Base-by-base conservation (phyloP, 2,888 invertebrate species). In the Heteromyza rotundicornis region DNA sequence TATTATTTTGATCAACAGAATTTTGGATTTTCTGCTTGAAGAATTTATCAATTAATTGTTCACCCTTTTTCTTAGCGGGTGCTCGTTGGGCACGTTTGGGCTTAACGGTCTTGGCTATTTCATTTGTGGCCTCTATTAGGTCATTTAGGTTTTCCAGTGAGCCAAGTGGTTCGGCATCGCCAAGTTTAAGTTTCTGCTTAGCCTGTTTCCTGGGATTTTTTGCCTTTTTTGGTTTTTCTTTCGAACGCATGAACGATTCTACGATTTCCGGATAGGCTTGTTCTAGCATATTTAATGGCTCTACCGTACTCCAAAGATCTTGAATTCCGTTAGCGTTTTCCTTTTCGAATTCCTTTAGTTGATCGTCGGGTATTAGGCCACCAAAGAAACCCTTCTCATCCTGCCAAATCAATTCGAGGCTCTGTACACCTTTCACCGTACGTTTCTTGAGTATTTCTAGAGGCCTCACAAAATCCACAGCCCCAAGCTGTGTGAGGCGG, bases 401-500 rank as follows among this genome's bases (percentile, higher is more conserved):
- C 24, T 80, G 76, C 93, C 92, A 93, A 7, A 89, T 81, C 12
- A 93, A 86, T 84, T 92, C 92, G 71, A 88, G 90, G 76, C 90
- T 89, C 0, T 89, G 85, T 14, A 91, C 86, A 57, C 87, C 87
- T 81, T 84, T 85, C 0, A 87, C 85, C 27, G 83, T 84, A 17
- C 87, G 84, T 63, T 85, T 85, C 74, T 89, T 90, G 16, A 86
- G 84, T 53, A 90, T 88, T 62, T 76, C 76, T 20, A 83, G 79
- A 0, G 88, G 87, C 51, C 77, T 67, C n/a, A 88, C 73, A 62
- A 84, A 64, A 1, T 52, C 22, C 1, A 54, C 36, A 0, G 60
- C 59, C 3, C 51, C 54, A 60, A 35, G 76, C 40, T 23, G 1
- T 24, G 55, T 14, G 20, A 47, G 52, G 5, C 49, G 27, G n/a